Conservation (phyloP, 2,888 invertebrate genomes). For the Lasius fuliginosus region DNA sequence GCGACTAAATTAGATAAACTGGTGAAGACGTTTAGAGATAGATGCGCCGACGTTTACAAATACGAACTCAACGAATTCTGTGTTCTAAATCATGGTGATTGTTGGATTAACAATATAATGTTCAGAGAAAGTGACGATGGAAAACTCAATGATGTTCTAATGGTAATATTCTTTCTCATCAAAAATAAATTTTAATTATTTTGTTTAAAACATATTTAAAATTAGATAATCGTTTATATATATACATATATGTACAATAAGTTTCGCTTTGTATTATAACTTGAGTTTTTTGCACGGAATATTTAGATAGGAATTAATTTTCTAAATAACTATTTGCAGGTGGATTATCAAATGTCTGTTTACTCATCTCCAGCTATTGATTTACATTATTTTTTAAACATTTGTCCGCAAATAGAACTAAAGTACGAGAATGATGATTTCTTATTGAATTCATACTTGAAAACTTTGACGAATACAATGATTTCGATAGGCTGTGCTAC, state of each 20-base stretch:
- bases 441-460: conserved; percentile 12
- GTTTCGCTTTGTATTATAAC: too few relatives aligned
- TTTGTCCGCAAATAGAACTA: not conserved
- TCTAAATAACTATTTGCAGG: not conserved
- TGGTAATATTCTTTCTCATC: not conserved
- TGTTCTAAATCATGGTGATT: conserved; percentile 7
- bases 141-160: not conserved
- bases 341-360: conserved; percentile 57
- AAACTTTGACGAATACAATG: conserved; percentile 35
- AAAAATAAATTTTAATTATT: conserved; percentile 2
- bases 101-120: not conserved
- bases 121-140: not conserved
- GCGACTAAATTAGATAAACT: not conserved
- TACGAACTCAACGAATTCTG: not conserved
- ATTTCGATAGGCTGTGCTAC: not conserved
- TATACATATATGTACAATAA: too few relatives aligned
- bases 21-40: not conserved
- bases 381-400: conserved; percentile 45
- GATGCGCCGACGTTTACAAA: not conserved
- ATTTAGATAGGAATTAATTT: not conserved
- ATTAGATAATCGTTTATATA: not conserved
- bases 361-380: conserved; percentile 78
- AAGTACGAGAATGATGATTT: not conserved
- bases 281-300: not conserved
- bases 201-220: not conserved